phyloP scores from a whole-genome alignment of 2,113 vertebrate species.

The Geococcyx californianus region DNA sequence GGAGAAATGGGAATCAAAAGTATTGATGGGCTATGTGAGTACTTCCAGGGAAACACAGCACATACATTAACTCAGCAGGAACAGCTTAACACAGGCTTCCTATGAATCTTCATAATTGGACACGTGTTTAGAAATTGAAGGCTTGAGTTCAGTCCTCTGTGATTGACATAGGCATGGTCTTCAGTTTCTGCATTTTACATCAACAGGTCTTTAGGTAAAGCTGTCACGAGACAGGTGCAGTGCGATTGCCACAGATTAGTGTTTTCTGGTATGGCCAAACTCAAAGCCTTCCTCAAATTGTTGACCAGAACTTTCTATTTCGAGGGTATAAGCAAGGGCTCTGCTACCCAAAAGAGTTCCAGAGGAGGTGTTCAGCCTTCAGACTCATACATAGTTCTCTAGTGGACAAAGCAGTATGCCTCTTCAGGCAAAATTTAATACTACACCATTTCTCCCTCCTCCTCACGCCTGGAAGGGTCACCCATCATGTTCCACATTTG shows the following conservation, averaged over 20 bases:
- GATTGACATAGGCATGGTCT: accelerated
- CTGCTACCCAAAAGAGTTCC: neutral
- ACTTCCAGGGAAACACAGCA: neutral
- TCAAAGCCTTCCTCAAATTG: neutral
- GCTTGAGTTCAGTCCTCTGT: neutral
- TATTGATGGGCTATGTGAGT: accelerated
- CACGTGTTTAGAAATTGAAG: neutral
- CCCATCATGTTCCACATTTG: neutral
- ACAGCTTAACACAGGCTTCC: neutral
- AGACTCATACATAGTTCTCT: neutral
- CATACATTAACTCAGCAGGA: neutral
- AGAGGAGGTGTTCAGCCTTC: neutral
- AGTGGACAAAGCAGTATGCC: neutral
- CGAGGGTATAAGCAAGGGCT: neutral
- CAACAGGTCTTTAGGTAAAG: neutral
- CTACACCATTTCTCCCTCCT: neutral
- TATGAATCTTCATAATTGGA: neutral
- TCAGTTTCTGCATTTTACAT: neutral
- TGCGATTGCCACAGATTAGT: accelerated
- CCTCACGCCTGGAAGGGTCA: neutral
- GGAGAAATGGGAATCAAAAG: neutral
- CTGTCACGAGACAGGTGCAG: neutral
- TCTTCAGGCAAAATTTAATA: neutral
- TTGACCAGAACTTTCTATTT: neutral
- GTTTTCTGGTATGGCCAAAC: neutral